Percentiles rank a stretch among this genome's conserved stretches.
Conservation (phyloP, 2,888 invertebrate genomes). For the Oxycera nigricornis region DNA sequence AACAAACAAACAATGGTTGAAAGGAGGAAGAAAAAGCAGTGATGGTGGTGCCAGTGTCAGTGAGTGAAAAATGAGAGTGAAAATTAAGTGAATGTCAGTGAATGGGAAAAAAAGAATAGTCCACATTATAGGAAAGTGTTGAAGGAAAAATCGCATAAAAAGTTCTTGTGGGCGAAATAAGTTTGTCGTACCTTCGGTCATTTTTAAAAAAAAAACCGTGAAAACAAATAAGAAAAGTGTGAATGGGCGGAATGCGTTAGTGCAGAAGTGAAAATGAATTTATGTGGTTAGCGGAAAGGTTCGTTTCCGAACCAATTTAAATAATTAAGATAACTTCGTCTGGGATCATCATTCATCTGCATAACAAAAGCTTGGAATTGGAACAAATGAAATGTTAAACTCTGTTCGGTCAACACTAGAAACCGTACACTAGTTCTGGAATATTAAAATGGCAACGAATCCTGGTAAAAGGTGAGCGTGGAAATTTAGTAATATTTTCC, state of each 20-base stretch:
- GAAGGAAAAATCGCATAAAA: too few species aligned
- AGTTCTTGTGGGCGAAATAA: not conserved
- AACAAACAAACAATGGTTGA: not conserved
- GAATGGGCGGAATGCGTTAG: not conserved
- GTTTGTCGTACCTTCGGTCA: not conserved
- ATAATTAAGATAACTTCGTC: too few species aligned
- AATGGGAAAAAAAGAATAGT: conserved; percentile 9
- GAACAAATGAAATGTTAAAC: too few species aligned
- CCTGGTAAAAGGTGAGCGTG: not conserved
- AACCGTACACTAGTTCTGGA: too few species aligned
- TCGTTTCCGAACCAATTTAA: too few species aligned
- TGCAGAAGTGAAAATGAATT: not conserved
- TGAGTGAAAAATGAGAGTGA: conserved; percentile 47
- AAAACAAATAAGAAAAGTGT: not conserved
- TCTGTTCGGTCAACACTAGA: too few species aligned
- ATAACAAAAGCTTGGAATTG: not conserved
- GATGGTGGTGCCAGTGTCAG: conserved; percentile 26
- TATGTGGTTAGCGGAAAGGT: not conserved
- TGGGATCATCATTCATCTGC: too few species aligned
- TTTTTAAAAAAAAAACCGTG: too few species aligned
- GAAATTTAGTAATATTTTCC: too few species aligned
- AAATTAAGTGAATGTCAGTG: conserved; percentile 45
- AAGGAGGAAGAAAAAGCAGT: not conserved
- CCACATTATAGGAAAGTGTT: not conserved
- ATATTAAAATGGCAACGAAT: not conserved